phyloP scores from a whole-genome alignment of 2,797 vertebrate genomes.

The Channa striata region DNA sequence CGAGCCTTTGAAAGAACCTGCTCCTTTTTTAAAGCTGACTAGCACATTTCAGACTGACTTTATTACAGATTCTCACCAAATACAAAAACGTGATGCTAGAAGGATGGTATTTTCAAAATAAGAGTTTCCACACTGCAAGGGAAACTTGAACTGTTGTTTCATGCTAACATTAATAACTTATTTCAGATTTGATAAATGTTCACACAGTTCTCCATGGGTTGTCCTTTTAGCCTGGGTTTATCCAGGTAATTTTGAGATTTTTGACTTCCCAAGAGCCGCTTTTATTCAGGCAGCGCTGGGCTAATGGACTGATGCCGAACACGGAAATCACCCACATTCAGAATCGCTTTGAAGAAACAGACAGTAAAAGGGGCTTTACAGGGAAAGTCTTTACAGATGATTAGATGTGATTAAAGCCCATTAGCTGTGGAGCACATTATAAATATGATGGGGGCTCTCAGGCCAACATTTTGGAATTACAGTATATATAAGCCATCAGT shows the following conservation, averaged over 20 bases:
- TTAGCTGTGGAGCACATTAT: no score
- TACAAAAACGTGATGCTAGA: background rate
- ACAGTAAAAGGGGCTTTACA: no score
- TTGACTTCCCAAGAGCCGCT: background rate
- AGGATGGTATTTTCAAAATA: background rate
- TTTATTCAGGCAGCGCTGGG: background rate
- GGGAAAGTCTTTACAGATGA: no score
- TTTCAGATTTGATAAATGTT: background rate
- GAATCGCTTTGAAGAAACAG: no score
- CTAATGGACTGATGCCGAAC: no score
- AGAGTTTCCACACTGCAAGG: background rate
- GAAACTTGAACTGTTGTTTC: background rate
- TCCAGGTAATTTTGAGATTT: background rate
- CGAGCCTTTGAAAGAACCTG: background rate
- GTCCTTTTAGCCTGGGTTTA: background rate
- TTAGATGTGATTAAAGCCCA: no score
- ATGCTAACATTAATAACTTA: background rate
- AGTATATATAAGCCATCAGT: no score
- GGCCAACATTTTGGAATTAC: no score
- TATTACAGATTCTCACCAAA: background rate
- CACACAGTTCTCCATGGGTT: no score
- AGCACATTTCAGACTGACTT: constrained; percentile 1
- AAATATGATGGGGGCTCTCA: no score
- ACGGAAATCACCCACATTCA: no score
- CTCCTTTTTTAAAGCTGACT: background rate